Percentiles rank a stretch among this genome's conserved stretches.
These are phyloP conservation scores for Papilio glaucus DNA, from an alignment of 1,140 invertebrate genomes.

Conservation along the genomic window DNA sequence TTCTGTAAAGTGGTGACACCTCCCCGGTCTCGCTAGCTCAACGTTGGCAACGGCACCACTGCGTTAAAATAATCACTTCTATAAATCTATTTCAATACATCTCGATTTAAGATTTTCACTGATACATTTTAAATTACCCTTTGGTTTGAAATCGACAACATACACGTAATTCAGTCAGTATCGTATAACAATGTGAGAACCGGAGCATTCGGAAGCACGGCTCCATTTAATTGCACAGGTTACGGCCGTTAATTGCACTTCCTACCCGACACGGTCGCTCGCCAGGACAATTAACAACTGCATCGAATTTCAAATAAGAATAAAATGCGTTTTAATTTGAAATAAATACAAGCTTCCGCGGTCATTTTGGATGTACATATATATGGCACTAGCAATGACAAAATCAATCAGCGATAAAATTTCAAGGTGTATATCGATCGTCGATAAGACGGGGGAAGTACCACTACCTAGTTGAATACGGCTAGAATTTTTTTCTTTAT, in stretches of 20 bases:
- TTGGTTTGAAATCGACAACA: background rate
- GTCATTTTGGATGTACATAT: no score
- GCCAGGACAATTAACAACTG: slow-evolving; percentile 7
- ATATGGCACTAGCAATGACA: no score
- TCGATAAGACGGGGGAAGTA: no score
- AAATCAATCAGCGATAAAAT: background rate
- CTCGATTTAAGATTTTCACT: no score
- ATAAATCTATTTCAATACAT: no score
- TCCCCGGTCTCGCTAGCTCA: no score
- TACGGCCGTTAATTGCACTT: slow-evolving; percentile 23
- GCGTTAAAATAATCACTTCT: background rate
- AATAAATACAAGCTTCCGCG: background rate
- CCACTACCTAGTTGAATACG: no score
- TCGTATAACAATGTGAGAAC: slow-evolving; percentile 7
- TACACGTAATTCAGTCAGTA: background rate
- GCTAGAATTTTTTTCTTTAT: no score
- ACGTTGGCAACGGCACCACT: no score
- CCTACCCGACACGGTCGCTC: slow-evolving; percentile 16
- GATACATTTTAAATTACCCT: background rate
- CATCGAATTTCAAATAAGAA: background rate
- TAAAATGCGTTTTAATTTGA: background rate
- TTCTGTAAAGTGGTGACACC: no score
- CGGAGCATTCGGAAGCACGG: background rate
- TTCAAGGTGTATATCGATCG: no score
- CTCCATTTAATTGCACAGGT: slow-evolving; percentile 17